Evolutionary conservation across 2,113 vertebrate species (phyloP).

Genomic region (Peromyscus polionotus): DNA sequence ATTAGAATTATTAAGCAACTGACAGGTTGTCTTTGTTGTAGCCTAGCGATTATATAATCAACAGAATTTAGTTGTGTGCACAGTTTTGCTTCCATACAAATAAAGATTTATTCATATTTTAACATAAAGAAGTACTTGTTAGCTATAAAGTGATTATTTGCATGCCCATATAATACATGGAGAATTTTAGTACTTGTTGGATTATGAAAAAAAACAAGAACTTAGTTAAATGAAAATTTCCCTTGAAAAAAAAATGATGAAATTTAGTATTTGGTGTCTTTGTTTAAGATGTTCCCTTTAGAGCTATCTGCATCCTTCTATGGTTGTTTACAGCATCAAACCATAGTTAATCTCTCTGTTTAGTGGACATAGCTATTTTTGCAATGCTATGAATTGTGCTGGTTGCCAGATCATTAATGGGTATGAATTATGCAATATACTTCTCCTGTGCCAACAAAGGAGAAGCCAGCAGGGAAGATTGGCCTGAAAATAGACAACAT

Average conservation of each 20-base stretch:
- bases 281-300: not conserved
- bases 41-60: not conserved
- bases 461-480: slow-evolving; percentile 54
- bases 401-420: slow-evolving; percentile 74
- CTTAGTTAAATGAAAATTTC: slow-evolving; percentile 12
- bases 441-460: slow-evolving; percentile 55
- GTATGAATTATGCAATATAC: slow-evolving; percentile 78
- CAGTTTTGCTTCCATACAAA: slow-evolving; percentile 46
- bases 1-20: slow-evolving; percentile 11
- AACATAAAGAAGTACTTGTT: slow-evolving; percentile 48
- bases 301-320: not conserved
- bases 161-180: not conserved
- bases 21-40: not conserved
- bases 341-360: slow-evolving; percentile 46
- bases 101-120: slow-evolving; percentile 6
- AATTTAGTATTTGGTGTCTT: slow-evolving; percentile 1
- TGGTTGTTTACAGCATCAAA: not conserved
- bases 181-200: not conserved
- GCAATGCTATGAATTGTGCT: slow-evolving; percentile 57
- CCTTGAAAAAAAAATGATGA: not conserved
- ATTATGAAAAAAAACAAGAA: not conserved
- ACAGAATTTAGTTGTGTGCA: not conserved
- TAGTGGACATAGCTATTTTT: slow-evolving; percentile 42
- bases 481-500: slow-evolving; percentile 64
- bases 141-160: slow-evolving; percentile 50